Conservation (phyloP, 2,888 invertebrate species). For the Xanthia togata region DNA sequence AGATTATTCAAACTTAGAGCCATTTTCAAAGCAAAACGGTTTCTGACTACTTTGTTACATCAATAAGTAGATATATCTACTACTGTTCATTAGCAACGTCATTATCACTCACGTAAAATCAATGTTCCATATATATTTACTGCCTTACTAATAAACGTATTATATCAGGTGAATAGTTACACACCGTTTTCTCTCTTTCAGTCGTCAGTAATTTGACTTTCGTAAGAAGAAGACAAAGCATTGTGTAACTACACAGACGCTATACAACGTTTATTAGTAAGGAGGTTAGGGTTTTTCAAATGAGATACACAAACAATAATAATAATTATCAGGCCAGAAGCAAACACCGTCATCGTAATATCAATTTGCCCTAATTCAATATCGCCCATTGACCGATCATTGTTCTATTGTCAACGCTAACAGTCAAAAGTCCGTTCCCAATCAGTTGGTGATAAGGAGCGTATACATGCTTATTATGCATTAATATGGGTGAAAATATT, state of each 20-base stretch:
- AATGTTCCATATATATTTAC: not conserved
- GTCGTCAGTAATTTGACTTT: too few relatives aligned
- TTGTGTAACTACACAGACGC: too few relatives aligned
- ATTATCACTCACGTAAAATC: not conserved
- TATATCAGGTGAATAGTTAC: too few relatives aligned
- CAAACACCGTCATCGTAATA: not conserved
- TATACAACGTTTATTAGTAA: too few relatives aligned
- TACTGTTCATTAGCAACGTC: not conserved
- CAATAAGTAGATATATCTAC: not conserved
- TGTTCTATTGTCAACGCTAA: conserved; percentile 16
- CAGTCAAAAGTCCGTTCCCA: conserved; percentile 2
- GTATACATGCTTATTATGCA: not conserved
- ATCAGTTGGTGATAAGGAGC: conserved; percentile 22
- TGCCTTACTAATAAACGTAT: too few relatives aligned
- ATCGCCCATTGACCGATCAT: conserved; percentile 1
- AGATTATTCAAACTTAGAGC: not conserved
- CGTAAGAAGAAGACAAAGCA: too few relatives aligned
- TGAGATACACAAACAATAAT: not conserved
- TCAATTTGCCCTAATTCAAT: not conserved
- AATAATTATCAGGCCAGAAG: not conserved
- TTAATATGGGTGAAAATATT: not conserved
- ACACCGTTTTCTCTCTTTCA: too few relatives aligned
- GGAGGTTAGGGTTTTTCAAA: not conserved
- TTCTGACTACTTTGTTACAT: not conserved
- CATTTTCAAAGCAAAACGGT: not conserved